These are phyloP conservation scores for Gymnopithys bicolor DNA, from an alignment of 2,797 vertebrate genomes.

Conservation along the genomic window DNA sequence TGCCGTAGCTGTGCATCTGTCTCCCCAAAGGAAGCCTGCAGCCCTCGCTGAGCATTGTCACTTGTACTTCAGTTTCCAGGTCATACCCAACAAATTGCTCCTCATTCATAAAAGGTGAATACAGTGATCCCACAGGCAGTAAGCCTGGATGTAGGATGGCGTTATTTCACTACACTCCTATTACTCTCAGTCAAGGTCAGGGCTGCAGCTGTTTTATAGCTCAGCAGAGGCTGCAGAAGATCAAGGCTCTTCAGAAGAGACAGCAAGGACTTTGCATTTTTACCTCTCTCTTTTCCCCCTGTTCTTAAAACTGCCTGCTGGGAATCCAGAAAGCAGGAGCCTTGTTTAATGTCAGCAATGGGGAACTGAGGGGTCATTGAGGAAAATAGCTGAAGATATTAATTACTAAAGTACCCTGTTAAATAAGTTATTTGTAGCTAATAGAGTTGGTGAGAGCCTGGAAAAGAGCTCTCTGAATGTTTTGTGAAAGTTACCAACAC, in stretches of 20 bases:
- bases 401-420: not conserved
- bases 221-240: not conserved
- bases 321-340: not conserved
- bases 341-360: not conserved
- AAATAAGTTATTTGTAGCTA: not conserved
- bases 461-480: not conserved
- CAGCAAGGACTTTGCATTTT: not conserved
- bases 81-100: not conserved
- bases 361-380: not conserved
- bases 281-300: not conserved
- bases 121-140: not conserved
- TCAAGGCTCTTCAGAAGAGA: not conserved
- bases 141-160: not conserved
- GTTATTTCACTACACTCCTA: rapidly evolving
- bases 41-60: not conserved
- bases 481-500: not conserved
- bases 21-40: constrained; percentile 10
- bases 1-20: not conserved
- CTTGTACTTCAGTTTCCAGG: constrained; percentile 26
- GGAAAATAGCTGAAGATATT: not conserved
- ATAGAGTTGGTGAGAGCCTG: not conserved
- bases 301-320: not conserved
- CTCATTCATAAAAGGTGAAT: not conserved
- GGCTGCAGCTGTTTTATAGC: not conserved
- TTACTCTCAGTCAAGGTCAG: not conserved